These are phyloP conservation scores for Clarias fuscus DNA, from an alignment of 2,797 vertebrate species.

Conservation along the genomic window DNA sequence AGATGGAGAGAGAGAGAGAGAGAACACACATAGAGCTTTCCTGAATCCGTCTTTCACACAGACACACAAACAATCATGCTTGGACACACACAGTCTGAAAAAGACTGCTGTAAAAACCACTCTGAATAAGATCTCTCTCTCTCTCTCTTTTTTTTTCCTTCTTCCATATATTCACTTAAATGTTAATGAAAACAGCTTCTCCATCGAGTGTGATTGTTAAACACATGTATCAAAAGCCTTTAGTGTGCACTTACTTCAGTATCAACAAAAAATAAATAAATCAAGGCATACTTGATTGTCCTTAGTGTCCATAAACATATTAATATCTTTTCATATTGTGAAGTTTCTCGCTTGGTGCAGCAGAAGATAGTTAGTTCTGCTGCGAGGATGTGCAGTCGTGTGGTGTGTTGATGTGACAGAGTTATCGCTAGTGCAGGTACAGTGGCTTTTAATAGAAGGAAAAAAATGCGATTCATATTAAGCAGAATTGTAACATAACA, in stretches of 20 bases:
- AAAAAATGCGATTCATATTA: not conserved
- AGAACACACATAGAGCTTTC: constrained; percentile 40
- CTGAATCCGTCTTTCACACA: not conserved
- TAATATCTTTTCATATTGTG: too few species aligned
- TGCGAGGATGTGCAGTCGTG: not conserved
- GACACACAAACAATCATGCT: not conserved
- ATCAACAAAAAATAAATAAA: not conserved
- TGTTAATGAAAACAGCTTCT: not conserved
- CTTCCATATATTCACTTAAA: not conserved
- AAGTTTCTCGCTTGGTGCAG: not conserved
- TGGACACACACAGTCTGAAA: constrained; percentile 49
- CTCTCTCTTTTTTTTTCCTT: not conserved
- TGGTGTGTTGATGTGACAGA: not conserved
- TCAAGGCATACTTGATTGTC: too few species aligned
- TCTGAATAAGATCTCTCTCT: not conserved
- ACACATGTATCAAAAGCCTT: not conserved
- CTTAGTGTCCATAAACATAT: too few species aligned
- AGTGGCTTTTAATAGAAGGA: not conserved
- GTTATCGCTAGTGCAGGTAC: not conserved
- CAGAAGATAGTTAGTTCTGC: not conserved
- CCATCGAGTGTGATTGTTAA: not conserved
- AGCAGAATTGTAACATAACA: not conserved
- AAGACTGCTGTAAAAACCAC: not conserved
- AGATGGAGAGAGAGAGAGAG: constrained; percentile 71
- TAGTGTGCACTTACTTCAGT: not conserved